Conservation (phyloP, 2,113 vertebrate genomes). For the Pteruthius melanotis region DNA sequence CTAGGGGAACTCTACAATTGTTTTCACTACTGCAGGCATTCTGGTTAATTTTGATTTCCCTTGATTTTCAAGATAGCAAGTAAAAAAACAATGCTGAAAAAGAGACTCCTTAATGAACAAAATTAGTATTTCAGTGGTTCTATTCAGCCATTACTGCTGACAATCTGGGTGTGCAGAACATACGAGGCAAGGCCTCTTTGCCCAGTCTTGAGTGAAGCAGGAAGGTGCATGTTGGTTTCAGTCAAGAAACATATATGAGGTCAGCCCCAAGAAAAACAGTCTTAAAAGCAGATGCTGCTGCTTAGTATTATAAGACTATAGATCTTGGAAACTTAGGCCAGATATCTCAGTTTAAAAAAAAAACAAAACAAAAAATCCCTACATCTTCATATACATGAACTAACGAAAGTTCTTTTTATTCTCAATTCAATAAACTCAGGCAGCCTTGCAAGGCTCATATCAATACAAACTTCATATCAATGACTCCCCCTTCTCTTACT, state of each 20-base stretch:
- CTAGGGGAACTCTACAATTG: neutral
- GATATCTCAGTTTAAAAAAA: neutral
- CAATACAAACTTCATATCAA: neutral
- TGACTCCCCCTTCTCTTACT: neutral
- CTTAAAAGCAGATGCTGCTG: neutral
- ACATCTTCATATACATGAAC: neutral
- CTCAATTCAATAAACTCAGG: neutral
- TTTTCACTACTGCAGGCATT: neutral
- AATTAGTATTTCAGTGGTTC: neutral
- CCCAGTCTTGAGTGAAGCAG: neutral
- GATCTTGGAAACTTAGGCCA: neutral
- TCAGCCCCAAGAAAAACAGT: neutral
- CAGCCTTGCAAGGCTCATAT: neutral
- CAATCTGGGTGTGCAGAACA: neutral
- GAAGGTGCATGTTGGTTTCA: neutral
- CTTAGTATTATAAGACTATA: neutral
- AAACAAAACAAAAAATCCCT: neutral
- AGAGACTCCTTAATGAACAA: neutral
- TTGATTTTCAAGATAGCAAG: neutral
- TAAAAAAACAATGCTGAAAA: neutral
- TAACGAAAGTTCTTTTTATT: neutral
- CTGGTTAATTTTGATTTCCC: neutral
- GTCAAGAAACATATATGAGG: neutral
- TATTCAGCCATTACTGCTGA: neutral
- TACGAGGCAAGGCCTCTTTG: neutral